These are phyloP conservation scores for Heliothis virescens DNA, from an alignment of 1,140 invertebrate genomes.

Conservation along the genomic window DNA sequence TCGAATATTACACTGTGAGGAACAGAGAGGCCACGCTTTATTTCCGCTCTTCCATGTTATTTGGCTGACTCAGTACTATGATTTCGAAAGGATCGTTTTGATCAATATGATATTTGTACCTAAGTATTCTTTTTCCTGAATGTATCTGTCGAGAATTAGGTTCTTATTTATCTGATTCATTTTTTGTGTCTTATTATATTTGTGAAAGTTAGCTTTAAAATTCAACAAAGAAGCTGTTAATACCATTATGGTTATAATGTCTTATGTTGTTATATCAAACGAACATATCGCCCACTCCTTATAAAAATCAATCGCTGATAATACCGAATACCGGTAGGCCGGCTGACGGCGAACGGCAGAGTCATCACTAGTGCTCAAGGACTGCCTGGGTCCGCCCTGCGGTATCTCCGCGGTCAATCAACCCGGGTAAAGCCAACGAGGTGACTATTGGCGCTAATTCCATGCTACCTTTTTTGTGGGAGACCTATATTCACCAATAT, in stretches of 20 bases:
- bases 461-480: not conserved
- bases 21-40: conserved; percentile 31
- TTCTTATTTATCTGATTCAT: not conserved
- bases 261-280: too few relatives aligned
- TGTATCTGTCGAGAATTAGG: not conserved
- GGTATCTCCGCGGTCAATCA: conserved; percentile 18
- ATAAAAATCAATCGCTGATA: not conserved
- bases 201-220: too few relatives aligned
- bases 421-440: conserved; percentile 4
- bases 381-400: not conserved
- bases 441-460: not conserved
- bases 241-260: too few relatives aligned
- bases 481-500: not conserved
- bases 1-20: conserved; percentile 27
- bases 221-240: too few relatives aligned
- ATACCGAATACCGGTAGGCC: not conserved
- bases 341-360: conserved; percentile 7
- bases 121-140: too few relatives aligned
- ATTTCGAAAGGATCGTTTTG: not conserved
- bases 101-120: not conserved
- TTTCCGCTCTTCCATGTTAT: conserved; percentile 30
- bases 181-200: too few relatives aligned
- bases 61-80: conserved; percentile 12
- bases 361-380: conserved; percentile 9
- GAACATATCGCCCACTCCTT: not conserved